Evolutionary conservation across 2,797 vertebrate species (phyloP).

Genomic region (Thunnus albacares): DNA sequence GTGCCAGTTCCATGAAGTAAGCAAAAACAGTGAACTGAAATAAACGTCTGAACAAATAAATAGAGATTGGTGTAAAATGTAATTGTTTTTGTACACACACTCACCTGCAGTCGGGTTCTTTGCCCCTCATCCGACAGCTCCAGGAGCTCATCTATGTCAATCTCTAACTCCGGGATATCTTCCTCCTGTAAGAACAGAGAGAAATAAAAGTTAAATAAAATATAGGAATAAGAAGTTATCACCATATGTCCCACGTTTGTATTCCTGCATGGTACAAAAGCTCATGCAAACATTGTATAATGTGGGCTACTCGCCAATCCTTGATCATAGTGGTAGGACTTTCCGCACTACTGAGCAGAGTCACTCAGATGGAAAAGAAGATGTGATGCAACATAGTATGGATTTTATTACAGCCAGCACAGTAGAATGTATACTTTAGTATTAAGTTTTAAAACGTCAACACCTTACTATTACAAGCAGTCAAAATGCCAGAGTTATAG

Average conservation of each 20-base stretch:
- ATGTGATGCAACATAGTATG: conserved; percentile 32
- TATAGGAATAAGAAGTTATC: not conserved
- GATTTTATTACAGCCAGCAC: conserved; percentile 13
- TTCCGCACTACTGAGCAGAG: conserved; percentile 28
- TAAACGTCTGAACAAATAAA: not conserved
- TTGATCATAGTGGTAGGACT: conserved; percentile 5
- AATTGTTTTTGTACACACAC: not conserved
- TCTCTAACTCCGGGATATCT: conserved; percentile 91
- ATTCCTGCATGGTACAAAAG: conserved; percentile 13
- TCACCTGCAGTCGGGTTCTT: conserved; percentile 91
- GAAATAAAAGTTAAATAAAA: conserved; percentile 20
- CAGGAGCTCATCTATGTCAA: conserved; percentile 96
- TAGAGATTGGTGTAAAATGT: not conserved
- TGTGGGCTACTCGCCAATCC: conserved; percentile 10
- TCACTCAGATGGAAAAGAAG: conserved; percentile 31
- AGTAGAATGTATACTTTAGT: not conserved
- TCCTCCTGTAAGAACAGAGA: conserved; percentile 82
- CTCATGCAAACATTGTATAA: conserved; percentile 3
- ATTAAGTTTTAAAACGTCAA: not conserved
- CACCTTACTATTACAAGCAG: not conserved
- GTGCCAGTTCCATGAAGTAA: not conserved
- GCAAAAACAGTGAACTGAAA: not conserved
- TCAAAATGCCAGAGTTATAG: not conserved
- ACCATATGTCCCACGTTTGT: not conserved
- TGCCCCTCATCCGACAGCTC: conserved; percentile 93